Conservation (phyloP, 1,140 invertebrate species). For the Fopius arisanus region DNA sequence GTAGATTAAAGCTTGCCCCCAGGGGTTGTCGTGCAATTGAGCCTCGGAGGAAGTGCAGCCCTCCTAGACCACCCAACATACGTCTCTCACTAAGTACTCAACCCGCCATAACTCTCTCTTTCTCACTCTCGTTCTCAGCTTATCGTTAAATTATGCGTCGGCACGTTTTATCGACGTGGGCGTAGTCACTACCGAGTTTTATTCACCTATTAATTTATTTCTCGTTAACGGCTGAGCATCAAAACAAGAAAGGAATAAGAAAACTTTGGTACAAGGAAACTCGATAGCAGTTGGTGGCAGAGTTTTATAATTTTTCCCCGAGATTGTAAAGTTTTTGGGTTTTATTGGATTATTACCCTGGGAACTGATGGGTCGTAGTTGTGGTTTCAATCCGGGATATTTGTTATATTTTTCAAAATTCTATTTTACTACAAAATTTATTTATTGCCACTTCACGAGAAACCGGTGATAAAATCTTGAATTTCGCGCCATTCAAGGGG, state of each 20-base stretch:
- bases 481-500: no score
- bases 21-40: slow-evolving; percentile 10
- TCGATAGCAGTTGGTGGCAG: not conserved
- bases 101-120: not conserved
- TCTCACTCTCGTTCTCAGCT: not conserved
- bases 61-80: not conserved
- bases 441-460: no score
- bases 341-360: no score
- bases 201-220: slow-evolving; percentile 30
- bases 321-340: not conserved
- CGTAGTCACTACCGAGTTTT: not conserved
- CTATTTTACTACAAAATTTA: no score
- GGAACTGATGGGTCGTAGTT: no score
- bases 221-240: slow-evolving; percentile 8
- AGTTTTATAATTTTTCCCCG: not conserved
- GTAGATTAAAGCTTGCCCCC: slow-evolving; percentile 25
- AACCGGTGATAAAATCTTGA: no score
- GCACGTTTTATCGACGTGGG: slow-evolving; percentile 27
- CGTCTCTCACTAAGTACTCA: not conserved
- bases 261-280: no score
- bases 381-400: no score
- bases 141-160: slow-evolving; percentile 39
- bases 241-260: not conserved
- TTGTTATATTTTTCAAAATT: no score
- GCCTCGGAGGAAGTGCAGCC: not conserved